A percentile compares a stretch with the other conserved stretches of the same genome.
Evolutionary conservation across 1,140 invertebrate genomes (phyloP).

Genomic region (honey bee (Apis mellifera)): Amel_HAv3.1 CM009939.2:2726001-2726500

Average conservation of each 20-base stretch:
- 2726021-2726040: conserved; percentile 74
- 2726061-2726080: conserved; percentile 53
- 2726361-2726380: conserved; percentile 65
- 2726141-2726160: conserved; percentile 55
- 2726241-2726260: conserved; percentile 91
- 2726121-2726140: conserved; percentile 58
- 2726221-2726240: conserved; percentile 93
- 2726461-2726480: not conserved
- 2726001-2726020: conserved; percentile 89
- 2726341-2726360: conserved; percentile 58
- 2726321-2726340: conserved; percentile 71
- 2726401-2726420: not conserved
- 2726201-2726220: conserved; percentile 89
- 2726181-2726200: conserved; percentile 84
- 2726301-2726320: conserved; percentile 72
- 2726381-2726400: conserved; percentile 40
- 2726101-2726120: conserved; percentile 62
- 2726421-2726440: not conserved
- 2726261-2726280: conserved; percentile 90
- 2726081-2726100: conserved; percentile 62
- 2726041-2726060: conserved; percentile 72
- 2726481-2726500: conserved; percentile 53
- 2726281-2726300: conserved; percentile 77
- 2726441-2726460: conserved; percentile 31
- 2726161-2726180: conserved; percentile 83